Base-by-base conservation (phyloP, 2,113 vertebrate genomes). In the Gymnorhina tibicen region DNA sequence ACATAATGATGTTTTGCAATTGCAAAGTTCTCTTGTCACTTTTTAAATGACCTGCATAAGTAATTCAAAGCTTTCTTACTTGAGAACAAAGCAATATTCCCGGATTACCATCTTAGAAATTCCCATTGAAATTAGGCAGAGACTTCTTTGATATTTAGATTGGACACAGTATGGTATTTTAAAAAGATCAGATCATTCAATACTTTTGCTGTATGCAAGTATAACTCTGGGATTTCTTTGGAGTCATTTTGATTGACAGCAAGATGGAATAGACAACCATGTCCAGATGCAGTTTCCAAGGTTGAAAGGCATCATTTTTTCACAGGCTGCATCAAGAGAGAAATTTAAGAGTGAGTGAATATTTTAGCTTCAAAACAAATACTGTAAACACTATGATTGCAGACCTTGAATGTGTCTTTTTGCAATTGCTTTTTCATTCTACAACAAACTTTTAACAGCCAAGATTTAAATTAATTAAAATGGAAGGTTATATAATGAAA, bases 401-500 rank as follows among this genome's bases (percentile, higher is more conserved):
- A 64, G 27, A 28, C 37, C 28, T 72, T 75, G 28, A 84, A 59
- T 83, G 44, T 58, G 27, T 80, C 27, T 15, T 68, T 72, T 92
- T 91, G 62, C 28, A 72, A 82, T 82, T 89, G 5, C 11, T 47
- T 83, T 83, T 88, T 27, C 8, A 59, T 68, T 83, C 49, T 41
- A 78, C 21, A 72, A 68, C 7, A 87, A 56, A 50, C 27, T 79
- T 62, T 41, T 53, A 80, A 27, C 28, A 78, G 6, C 2, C 22
- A 80, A 75, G 13, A 39, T 68, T 82, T 74, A 91, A 91, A 92
- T 69, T 79, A 62, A 85, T 76, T 66, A 70, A 70, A 93, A 83
- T 41, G 3, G 6, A 76, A 87, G 41, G 16, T 35, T 85, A 62
- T 70, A 72, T 56, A 14, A 7, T 63, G 37, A 52, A 87, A 86